These are phyloP conservation scores for Astyanax mexicanus DNA, from an alignment of 2,797 vertebrate genomes.

Conservation along the genomic window DNA sequence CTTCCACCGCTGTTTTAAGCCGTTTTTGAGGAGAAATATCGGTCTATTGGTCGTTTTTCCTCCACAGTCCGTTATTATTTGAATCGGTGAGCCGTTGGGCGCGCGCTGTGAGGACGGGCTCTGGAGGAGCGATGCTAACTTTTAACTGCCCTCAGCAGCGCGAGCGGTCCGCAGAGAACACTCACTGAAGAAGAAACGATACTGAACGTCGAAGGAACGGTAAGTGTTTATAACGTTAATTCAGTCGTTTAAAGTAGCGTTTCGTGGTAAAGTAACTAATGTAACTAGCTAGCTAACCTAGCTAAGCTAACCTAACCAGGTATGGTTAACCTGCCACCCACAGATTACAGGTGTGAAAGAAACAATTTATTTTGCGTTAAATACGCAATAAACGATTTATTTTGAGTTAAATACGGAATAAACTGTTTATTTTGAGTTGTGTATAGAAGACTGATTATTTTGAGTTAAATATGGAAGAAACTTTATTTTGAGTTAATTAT, in stretches of 20 bases:
- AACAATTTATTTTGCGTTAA: too few species aligned
- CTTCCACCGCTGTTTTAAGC: neutral
- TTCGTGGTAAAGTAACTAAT: too few species aligned
- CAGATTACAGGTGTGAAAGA: neutral
- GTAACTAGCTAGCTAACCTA: neutral
- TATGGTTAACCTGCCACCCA: too few species aligned
- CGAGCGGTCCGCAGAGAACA: neutral
- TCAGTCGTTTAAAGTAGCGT: too few species aligned
- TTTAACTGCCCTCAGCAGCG: neutral
- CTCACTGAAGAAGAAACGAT: neutral
- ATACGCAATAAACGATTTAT: neutral
- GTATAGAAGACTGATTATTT: too few species aligned
- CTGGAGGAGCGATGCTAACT: slow-evolving; percentile 5
- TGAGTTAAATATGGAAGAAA: too few species aligned
- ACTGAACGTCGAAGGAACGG: neutral
- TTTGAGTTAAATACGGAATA: too few species aligned
- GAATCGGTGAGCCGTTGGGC: neutral
- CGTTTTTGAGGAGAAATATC: neutral
- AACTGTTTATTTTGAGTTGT: too few species aligned
- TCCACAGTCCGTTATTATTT: neutral
- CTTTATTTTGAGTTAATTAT: too few species aligned
- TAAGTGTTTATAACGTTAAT: slow-evolving; percentile 22
- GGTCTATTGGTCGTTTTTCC: neutral
- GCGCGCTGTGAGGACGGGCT: neutral
- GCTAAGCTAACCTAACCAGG: neutral